phyloP scores from a whole-genome alignment of 1,140 invertebrate species.

The Cotesia vestalis region DNA sequence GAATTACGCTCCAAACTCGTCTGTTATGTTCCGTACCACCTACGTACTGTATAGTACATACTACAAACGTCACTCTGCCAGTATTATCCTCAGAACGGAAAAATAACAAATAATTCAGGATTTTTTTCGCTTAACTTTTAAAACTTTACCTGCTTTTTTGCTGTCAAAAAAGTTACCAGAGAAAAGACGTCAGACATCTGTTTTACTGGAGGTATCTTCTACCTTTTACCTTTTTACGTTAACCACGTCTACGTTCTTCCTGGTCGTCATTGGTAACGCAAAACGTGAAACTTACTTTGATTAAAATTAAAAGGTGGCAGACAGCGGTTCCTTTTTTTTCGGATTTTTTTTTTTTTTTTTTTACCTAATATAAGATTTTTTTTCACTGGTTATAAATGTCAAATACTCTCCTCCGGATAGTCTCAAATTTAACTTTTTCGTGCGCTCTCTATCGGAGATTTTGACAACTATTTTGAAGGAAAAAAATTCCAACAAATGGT shows the following conservation, averaged over 20 bases:
- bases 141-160: neutral
- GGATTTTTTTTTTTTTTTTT: too few relatives aligned
- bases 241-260: neutral
- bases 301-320: slow-evolving; percentile 64
- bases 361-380: too few relatives aligned
- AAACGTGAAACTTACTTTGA: slow-evolving; percentile 55
- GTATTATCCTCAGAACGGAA: too few relatives aligned
- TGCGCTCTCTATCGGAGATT: too few relatives aligned
- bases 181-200: slow-evolving; percentile 50
- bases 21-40: too few relatives aligned
- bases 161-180: slow-evolving; percentile 22
- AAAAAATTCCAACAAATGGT: too few relatives aligned
- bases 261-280: slow-evolving; percentile 28
- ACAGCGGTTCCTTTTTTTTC: slow-evolving; percentile 24
- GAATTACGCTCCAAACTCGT: neutral
- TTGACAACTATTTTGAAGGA: too few relatives aligned
- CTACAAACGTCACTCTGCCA: neutral
- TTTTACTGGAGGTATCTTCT: slow-evolving; percentile 41
- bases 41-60: too few relatives aligned
- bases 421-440: too few relatives aligned
- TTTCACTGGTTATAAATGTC: too few relatives aligned
- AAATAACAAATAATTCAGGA: neutral
- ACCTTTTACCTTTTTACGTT: neutral
- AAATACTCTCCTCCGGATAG: too few relatives aligned
- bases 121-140: too few relatives aligned